phyloP scores from a whole-genome alignment of 2,797 vertebrate species.

The Pantherophis alleghaniensis region DNA sequence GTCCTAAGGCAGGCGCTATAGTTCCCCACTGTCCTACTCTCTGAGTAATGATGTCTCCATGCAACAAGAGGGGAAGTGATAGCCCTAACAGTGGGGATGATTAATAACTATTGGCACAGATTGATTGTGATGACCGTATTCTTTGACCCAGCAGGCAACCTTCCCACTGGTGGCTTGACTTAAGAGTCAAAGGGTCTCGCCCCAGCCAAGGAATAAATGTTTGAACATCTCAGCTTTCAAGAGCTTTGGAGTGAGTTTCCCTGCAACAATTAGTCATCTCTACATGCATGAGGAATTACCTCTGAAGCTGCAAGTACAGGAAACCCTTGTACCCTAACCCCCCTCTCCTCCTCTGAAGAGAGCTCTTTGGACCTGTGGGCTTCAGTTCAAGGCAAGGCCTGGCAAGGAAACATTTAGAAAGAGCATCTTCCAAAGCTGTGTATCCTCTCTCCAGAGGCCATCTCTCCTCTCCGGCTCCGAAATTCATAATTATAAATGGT shows the following conservation, averaged over 20 bases:
- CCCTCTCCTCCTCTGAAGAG: accelerated
- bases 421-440: background rate
- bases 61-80: background rate
- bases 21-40: background rate
- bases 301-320: background rate
- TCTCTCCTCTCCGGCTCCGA: background rate
- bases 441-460: background rate
- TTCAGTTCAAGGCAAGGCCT: background rate
- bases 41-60: background rate
- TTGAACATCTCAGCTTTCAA: background rate
- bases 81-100: background rate
- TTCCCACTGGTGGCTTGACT: background rate
- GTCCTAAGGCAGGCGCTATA: background rate
- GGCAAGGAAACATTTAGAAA: background rate
- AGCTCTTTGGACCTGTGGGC: background rate
- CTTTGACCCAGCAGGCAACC: background rate
- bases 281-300: background rate
- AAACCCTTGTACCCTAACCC: background rate
- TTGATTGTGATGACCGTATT: background rate
- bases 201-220: background rate
- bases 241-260: background rate
- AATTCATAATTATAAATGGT: background rate
- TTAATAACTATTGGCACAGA: background rate
- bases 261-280: background rate
- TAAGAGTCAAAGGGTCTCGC: background rate